Conservation (phyloP, 2,113 vertebrate species). For the Macrotis lagotis region DNA sequence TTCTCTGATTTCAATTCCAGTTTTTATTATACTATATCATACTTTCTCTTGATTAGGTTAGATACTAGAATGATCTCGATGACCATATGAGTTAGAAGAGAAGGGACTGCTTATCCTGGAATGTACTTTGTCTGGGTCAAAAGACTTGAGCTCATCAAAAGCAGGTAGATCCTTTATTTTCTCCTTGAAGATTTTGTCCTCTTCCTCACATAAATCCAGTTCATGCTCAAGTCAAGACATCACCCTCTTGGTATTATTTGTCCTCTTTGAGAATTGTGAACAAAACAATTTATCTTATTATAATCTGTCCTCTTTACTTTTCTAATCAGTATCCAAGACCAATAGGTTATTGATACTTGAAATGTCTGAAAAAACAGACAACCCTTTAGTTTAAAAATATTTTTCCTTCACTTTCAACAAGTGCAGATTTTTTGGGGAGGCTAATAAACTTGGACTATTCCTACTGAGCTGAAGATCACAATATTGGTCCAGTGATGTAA, state of each 20-base stretch:
- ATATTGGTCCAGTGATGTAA: too few species aligned
- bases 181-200: background rate
- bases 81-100: background rate
- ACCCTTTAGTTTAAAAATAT: too few species aligned
- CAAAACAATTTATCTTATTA: background rate
- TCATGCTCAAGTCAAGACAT: background rate
- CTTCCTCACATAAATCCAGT: background rate
- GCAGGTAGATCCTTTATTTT: background rate
- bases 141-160: background rate
- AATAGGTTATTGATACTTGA: too few species aligned
- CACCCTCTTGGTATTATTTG: background rate
- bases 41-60: background rate
- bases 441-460: too few species aligned
- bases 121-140: background rate
- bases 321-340: background rate
- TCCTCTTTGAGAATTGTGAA: too few species aligned
- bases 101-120: background rate
- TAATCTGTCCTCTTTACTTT: background rate
- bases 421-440: too few species aligned
- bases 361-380: too few species aligned
- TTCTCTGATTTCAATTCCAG: background rate
- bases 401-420: too few species aligned
- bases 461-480: too few species aligned
- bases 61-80: background rate
- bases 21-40: background rate